These are phyloP conservation scores for Xiphorhynchus elegans DNA, from an alignment of 2,113 vertebrate genomes.

Conservation along the genomic window DNA sequence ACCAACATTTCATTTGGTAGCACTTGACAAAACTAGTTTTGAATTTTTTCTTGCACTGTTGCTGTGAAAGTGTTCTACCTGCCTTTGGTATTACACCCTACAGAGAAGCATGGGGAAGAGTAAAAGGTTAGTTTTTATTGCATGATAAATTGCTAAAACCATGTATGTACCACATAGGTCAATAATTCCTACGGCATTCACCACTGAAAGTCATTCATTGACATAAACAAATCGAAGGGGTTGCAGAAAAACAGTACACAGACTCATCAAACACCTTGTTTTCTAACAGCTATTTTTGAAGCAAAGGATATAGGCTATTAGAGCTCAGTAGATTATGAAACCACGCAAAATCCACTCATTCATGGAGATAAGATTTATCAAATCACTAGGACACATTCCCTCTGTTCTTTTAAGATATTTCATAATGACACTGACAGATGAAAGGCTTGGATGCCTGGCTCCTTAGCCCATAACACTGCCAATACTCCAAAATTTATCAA, in stretches of 20 bases:
- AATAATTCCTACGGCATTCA: not conserved
- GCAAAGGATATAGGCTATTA: conserved; percentile 17
- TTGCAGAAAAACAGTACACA: not conserved
- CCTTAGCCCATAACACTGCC: conserved; percentile 21
- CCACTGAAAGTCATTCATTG: not conserved
- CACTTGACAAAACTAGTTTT: not conserved
- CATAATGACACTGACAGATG: conserved; percentile 46
- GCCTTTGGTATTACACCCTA: not conserved
- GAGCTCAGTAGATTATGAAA: conserved; percentile 42
- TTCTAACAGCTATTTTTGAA: conserved; percentile 23
- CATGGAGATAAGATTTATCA: conserved; percentile 31
- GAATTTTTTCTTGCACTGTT: not conserved
- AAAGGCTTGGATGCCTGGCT: not conserved
- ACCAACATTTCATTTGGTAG: not conserved
- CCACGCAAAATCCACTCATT: conserved; percentile 17
- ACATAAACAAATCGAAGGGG: not conserved
- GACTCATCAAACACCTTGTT: conserved; percentile 10
- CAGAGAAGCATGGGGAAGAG: not conserved
- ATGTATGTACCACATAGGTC: not conserved
- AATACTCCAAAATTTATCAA: conserved; percentile 49
- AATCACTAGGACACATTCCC: not conserved
- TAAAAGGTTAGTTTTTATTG: not conserved
- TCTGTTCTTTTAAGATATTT: conserved; percentile 22
- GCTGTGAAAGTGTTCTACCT: not conserved
- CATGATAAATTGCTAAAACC: not conserved